Percentiles rank a stretch among this genome's conserved stretches.
These are phyloP conservation scores for Lithophane semibrunnea DNA, from an alignment of 2,888 invertebrate species.

Conservation along the genomic window DNA sequence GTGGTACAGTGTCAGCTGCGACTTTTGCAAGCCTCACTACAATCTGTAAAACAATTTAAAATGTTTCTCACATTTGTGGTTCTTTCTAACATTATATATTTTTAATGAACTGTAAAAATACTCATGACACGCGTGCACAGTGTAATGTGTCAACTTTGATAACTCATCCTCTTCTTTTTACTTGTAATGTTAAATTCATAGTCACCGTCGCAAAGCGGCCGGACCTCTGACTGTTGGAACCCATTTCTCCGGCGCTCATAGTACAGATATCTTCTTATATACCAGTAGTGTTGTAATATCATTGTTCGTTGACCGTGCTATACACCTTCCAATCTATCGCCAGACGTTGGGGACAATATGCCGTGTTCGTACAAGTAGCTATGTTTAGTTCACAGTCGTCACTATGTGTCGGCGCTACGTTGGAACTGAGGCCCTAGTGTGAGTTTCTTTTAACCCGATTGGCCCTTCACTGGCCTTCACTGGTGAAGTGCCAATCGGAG, in stretches of 20 bases:
- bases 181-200: conserved; percentile 10
- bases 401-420: background rate
- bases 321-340: background rate
- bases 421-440: background rate
- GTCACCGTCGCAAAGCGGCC: conserved; percentile 43
- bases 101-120: conserved; percentile 44
- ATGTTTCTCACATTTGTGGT: conserved; percentile 8
- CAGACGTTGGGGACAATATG: background rate
- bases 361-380: background rate
- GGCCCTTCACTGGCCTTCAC: too few relatives aligned
- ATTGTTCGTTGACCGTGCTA: conserved; percentile 12
- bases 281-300: conserved; percentile 27
- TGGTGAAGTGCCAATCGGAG: too few relatives aligned
- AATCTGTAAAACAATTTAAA: background rate
- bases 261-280: conserved; percentile 29
- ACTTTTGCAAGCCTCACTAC: background rate
- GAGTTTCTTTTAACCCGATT: too few relatives aligned
- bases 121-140: conserved; percentile 34
- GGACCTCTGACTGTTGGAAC: conserved; percentile 10
- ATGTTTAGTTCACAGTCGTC: background rate
- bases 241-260: conserved; percentile 23
- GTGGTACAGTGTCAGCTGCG: background rate
- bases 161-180: conserved; percentile 13
- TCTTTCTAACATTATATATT: conserved; percentile 35
- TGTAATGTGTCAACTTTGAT: conserved; percentile 30